Conservation (phyloP, 2,797 vertebrate species). For the Sparus aurata region DNA sequence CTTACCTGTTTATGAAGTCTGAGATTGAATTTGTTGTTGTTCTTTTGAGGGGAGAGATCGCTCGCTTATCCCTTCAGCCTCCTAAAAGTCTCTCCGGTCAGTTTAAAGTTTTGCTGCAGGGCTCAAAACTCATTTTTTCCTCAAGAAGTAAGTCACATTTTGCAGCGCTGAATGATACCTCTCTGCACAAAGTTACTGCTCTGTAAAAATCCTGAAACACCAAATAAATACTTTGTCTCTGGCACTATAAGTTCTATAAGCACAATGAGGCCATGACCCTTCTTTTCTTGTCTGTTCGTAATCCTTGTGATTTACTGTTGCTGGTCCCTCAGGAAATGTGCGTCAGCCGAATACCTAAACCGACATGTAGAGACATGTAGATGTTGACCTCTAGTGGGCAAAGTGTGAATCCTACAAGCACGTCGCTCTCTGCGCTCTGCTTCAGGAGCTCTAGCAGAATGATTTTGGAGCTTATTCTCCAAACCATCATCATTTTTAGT, state of each 20-base stretch:
- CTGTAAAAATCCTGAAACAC: not conserved
- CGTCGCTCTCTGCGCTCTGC: not conserved
- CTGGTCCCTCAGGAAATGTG: slow-evolving; percentile 1
- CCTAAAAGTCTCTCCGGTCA: not conserved
- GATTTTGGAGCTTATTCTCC: not conserved
- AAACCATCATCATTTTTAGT: not conserved
- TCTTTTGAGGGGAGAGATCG: not conserved
- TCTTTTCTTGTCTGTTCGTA: slow-evolving; percentile 13
- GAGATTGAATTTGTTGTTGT: not conserved
- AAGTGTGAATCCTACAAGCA: slow-evolving; percentile 7
- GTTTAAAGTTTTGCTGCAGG: slow-evolving; percentile 1
- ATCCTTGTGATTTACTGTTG: slow-evolving; percentile 19
- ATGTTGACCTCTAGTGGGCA: slow-evolving; percentile 70
- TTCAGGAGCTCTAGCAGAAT: no score
- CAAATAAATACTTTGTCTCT: not conserved
- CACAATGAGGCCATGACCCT: not conserved
- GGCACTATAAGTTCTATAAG: not conserved
- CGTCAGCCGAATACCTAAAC: not conserved
- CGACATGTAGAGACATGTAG: slow-evolving; percentile 8
- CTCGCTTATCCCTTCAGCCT: not conserved
- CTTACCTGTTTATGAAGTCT: slow-evolving; percentile 4
- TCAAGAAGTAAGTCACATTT: not conserved
- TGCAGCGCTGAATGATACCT: not conserved
- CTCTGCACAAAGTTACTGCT: not conserved
- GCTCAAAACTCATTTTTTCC: not conserved